Evolutionary conservation across 2,797 vertebrate genomes (phyloP), one percentile per base, ranked within the genome.

Genomic region (Scarus forsteni): DNA sequence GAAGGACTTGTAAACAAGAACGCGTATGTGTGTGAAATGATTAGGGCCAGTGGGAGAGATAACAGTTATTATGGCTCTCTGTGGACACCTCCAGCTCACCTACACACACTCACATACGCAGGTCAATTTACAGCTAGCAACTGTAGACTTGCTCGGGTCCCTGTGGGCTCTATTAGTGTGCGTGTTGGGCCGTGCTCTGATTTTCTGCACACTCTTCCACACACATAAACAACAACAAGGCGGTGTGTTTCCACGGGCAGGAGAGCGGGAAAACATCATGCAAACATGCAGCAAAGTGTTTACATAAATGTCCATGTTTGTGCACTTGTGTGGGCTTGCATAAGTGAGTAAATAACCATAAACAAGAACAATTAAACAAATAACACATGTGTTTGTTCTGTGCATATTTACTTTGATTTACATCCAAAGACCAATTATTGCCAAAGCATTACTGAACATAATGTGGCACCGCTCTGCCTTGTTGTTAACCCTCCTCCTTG

Each of bases 111-210:
- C 65, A 67, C 73, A 68, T 58, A 52, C 42, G n/a, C 11, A 66
- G 75, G 68, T 81, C 76, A 83, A 86, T 86, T 86, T 81, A 79
- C 84, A 80, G 75, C 79, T 76, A 66, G 83, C 74, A 85, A 90
- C 88, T 81, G 88, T 88, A 79, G 77, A 85, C 77, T 70, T 79
- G 81, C 60, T 78, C 13, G 1, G 40, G 49, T 85, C 87, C 66
- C 85, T 6, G 65, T 3, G 71, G 87, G 69, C 75, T 84, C 73
- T 79, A 85, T 89, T 84, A 89, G 36, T 59, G 73, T 83, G 86
- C 81, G 74, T 72, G 69, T 62, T 83, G 67, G 50, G 42, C 86
- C n/a, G 58, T 82, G 70, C n/a, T 63, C 75, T 85, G 69, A 83
- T 82, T 58, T 10, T 6, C 56, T 43, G 55, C 44, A 50, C 46